These are phyloP conservation scores for Cettia cetti DNA, from an alignment of 2,113 vertebrate genomes.

Conservation along the genomic window DNA sequence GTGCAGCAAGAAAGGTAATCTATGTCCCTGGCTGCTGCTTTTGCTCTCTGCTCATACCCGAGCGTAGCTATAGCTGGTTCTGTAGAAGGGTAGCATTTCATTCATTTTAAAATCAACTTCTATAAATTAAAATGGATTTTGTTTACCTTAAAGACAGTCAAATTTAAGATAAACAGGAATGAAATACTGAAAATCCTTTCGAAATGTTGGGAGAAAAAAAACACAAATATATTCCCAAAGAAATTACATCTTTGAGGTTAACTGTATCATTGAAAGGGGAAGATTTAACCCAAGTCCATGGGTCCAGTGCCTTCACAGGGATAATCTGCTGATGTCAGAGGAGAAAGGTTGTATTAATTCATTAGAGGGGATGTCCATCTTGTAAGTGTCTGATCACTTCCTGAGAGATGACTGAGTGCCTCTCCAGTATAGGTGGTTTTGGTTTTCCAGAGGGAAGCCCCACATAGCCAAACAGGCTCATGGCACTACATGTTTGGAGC, in stretches of 20 bases:
- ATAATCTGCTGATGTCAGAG: not conserved
- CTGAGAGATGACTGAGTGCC: not conserved
- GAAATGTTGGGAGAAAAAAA: not conserved
- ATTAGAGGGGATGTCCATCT: not conserved
- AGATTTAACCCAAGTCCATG: not conserved
- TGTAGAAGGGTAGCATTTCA: not conserved
- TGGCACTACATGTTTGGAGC: not conserved
- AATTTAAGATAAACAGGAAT: not conserved
- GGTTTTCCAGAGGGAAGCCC: not conserved
- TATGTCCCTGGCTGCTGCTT: not conserved
- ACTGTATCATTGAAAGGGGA: not conserved
- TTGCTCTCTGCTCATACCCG: not conserved
- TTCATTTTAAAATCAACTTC: not conserved
- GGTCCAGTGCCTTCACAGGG: not conserved
- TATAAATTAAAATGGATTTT: not conserved
- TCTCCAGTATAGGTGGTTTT: not conserved
- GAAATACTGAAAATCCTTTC: not conserved
- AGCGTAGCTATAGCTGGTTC: not conserved
- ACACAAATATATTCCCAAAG: not conserved
- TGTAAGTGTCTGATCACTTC: not conserved
- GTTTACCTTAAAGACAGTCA: not conserved
- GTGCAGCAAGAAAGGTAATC: not conserved
- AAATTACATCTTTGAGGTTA: not conserved
- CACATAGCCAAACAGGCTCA: not conserved
- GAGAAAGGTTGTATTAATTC: not conserved